Evolutionary conservation across 2,113 vertebrate genomes (phyloP).

Genomic region (Genyomyrus donnyi): DNA sequence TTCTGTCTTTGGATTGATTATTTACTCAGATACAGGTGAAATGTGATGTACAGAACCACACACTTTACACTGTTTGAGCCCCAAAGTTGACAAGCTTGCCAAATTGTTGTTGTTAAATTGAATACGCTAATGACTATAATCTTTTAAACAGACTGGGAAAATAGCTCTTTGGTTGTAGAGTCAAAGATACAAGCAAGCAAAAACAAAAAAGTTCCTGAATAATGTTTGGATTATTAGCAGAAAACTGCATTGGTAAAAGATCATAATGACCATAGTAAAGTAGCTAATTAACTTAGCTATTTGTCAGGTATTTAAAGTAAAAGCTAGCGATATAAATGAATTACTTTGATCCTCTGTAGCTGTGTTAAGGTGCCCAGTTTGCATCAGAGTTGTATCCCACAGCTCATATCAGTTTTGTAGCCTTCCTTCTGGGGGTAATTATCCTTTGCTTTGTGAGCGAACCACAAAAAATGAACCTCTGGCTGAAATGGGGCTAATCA

Average conservation of each 20-base stretch:
- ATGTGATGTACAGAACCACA: not conserved
- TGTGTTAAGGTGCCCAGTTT: not conserved
- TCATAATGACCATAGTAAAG: not conserved
- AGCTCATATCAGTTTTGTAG: not conserved
- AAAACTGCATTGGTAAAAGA: not conserved
- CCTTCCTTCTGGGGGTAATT: not conserved
- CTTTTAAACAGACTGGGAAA: not conserved
- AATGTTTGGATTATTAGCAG: not conserved
- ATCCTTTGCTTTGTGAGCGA: not conserved
- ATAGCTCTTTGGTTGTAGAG: not conserved
- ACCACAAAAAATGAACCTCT: slow-evolving; percentile 10
- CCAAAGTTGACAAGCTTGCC: not conserved
- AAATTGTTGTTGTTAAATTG: not conserved
- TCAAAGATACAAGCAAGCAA: not conserved
- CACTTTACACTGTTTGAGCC: not conserved
- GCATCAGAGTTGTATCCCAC: not conserved
- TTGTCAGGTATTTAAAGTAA: not conserved
- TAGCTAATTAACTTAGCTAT: not conserved
- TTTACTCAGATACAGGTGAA: not conserved
- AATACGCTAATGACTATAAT: not conserved
- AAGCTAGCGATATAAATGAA: not conserved
- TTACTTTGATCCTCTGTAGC: not conserved
- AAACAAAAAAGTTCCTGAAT: not conserved
- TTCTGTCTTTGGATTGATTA: not conserved
- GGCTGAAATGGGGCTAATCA: not conserved